Evolutionary conservation across 2,113 vertebrate genomes (phyloP), one percentile per base, ranked within the genome.

Genomic region (Eonycteris spelaea): DNA sequence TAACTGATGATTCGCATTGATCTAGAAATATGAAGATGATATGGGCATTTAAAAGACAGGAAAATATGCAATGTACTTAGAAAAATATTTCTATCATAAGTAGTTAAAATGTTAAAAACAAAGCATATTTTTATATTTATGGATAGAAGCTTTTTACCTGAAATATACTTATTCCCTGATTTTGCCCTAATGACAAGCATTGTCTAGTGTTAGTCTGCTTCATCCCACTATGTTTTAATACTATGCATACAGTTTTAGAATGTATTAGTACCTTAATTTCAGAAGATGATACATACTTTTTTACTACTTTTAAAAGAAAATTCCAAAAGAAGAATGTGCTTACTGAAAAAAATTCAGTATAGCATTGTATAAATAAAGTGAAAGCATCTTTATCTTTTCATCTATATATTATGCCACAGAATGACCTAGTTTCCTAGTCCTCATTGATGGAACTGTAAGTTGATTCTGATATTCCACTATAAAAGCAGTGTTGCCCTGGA

Each of bases 41-140:
- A 0, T 30, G 26, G 22, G 11, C 40, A 15, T 30, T 71, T 4
- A 48, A 89, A 79, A 80, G 59, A 24, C 65, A 86, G 51, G 74
- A 30, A 78, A 71, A 63, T 43, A 2, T 51, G n/a, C 5, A 71
- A 0, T 30, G 28, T 11, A 12, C 70, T 59, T 87, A 57, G 53
- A 55, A 51, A 93, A 63, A 53, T 82, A 77, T 30, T 65, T 91
- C 61, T 45, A 38, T 84, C 18, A 63, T 26, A 61, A 30, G 48
- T 51, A 79, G 24, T 48, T 74, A 65, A 89, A 85, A 73, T 92
- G 24, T 57, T 73, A 59, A 90, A 75, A 75, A 33, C 19, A 85
- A 74, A 85, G 63, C 55, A 19, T 45, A 38, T 80, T 63, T 82
- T 38, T 28, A 48, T 51, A 30, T 91, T 53, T 87, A 26, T 35